phyloP scores from a whole-genome alignment of 1,140 invertebrate genomes.

The Cyphomyrmex costatus region DNA sequence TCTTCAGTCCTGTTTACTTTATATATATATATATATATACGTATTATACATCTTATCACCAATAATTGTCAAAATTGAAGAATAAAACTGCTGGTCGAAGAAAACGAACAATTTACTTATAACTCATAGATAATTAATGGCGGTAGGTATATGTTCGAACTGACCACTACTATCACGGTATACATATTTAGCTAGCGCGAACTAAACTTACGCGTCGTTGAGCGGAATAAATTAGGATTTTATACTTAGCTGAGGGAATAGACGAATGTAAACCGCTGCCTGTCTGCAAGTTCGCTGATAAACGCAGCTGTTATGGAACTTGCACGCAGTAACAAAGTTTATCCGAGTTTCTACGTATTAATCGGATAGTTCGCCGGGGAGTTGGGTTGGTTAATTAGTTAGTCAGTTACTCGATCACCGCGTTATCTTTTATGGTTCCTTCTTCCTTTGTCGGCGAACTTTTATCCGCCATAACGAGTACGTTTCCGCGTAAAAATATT shows the following conservation, averaged over 20 bases:
- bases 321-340: slow-evolving; percentile 60
- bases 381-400: slow-evolving; percentile 56
- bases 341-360: slow-evolving; percentile 64
- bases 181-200: neutral
- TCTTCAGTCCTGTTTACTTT: neutral
- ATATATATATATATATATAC: neutral
- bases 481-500: slow-evolving; percentile 52
- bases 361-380: slow-evolving; percentile 60
- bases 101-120: neutral
- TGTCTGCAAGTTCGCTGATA: slow-evolving; percentile 65
- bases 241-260: slow-evolving; percentile 57
- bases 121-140: slow-evolving; percentile 6
- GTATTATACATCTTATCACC: neutral
- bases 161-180: neutral
- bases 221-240: slow-evolving; percentile 60
- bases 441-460: slow-evolving; percentile 49
- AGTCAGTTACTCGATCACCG: slow-evolving; percentile 59
- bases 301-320: slow-evolving; percentile 62
- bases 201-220: slow-evolving; percentile 46
- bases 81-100: neutral
- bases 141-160: neutral
- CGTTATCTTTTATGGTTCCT: slow-evolving; percentile 58
- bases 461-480: slow-evolving; percentile 47
- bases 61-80: neutral
- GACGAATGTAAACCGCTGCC: slow-evolving; percentile 56